phyloP scores from a whole-genome alignment of 2,797 vertebrate genomes.

The Vultur gryphus region DNA sequence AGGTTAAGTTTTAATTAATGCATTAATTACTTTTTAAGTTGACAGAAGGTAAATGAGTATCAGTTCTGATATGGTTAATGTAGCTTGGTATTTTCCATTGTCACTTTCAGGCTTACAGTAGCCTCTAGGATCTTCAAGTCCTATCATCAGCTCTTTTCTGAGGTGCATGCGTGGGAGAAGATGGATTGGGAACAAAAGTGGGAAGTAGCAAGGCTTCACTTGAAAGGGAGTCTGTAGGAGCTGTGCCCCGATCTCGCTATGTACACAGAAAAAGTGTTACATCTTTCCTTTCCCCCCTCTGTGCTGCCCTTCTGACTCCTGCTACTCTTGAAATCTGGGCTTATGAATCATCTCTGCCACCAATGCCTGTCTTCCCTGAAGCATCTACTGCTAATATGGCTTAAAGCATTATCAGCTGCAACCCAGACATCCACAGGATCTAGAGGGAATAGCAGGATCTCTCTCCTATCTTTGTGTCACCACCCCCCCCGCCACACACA shows the following conservation, averaged over 20 bases:
- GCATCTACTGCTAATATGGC: neutral
- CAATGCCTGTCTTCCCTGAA: neutral
- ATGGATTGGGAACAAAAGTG: neutral
- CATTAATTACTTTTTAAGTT: neutral
- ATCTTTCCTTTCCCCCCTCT: neutral
- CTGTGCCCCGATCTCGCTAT: neutral
- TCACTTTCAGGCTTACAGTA: neutral
- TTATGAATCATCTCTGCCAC: neutral
- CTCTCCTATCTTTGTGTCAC: neutral
- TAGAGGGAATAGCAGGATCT: neutral
- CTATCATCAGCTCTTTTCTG: neutral
- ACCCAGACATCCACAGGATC: neutral
- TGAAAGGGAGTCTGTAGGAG: neutral
- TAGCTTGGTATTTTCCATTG: neutral
- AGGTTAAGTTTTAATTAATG: neutral
- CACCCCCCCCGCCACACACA: accelerated
- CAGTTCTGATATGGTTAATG: neutral
- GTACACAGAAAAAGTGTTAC: neutral
- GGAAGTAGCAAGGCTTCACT: neutral
- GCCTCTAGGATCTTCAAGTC: neutral
- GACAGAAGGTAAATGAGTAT: neutral
- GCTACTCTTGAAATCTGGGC: neutral
- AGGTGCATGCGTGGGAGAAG: neutral
- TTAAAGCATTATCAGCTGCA: neutral
- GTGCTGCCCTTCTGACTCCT: neutral